Percentiles rank a stretch among this genome's conserved stretches.
Evolutionary conservation across 2,888 invertebrate genomes (phyloP).

Genomic region (Pasiphila rectangulata): DNA sequence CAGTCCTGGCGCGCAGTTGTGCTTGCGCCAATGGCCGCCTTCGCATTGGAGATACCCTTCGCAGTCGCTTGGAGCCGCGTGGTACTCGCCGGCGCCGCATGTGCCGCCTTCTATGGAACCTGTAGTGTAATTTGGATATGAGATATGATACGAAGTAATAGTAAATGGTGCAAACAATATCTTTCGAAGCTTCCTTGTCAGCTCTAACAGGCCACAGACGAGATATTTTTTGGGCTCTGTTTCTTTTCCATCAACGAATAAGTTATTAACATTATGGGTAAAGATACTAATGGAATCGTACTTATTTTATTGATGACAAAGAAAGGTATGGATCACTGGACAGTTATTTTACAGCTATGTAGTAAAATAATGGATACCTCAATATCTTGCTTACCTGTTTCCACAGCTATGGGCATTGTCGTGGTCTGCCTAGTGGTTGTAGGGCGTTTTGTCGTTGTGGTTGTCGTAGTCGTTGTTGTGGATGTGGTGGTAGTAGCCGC

Average conservation of each 20-base stretch:
- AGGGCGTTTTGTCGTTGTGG: conserved; percentile 33
- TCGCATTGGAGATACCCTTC: conserved; percentile 89
- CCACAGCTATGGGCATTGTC: conserved; percentile 39
- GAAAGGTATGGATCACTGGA: neutral
- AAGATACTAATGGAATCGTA: too few species aligned
- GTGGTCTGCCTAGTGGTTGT: conserved; percentile 33
- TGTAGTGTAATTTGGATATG: conserved; percentile 26
- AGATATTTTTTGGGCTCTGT: too few species aligned
- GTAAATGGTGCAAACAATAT: too few species aligned
- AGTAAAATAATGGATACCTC: too few species aligned
- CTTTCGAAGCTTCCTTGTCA: too few species aligned
- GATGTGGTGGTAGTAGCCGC: conserved; percentile 44
- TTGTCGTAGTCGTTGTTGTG: conserved; percentile 48
- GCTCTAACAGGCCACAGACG: too few species aligned
- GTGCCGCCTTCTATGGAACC: conserved; percentile 72
- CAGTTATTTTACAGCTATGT: too few species aligned
- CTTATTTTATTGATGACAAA: neutral
- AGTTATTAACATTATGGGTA: too few species aligned
- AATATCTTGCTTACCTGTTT: conserved; percentile 43
- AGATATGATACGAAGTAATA: too few species aligned
- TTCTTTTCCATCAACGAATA: too few species aligned
- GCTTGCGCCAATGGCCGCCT: conserved; percentile 84
- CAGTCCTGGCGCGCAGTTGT: conserved; percentile 88
- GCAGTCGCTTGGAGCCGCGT: conserved; percentile 85
- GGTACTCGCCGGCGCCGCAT: conserved; percentile 73